Evolutionary conservation across 2,888 invertebrate species (phyloP).

Genomic region (Agonopterix arenella): DNA sequence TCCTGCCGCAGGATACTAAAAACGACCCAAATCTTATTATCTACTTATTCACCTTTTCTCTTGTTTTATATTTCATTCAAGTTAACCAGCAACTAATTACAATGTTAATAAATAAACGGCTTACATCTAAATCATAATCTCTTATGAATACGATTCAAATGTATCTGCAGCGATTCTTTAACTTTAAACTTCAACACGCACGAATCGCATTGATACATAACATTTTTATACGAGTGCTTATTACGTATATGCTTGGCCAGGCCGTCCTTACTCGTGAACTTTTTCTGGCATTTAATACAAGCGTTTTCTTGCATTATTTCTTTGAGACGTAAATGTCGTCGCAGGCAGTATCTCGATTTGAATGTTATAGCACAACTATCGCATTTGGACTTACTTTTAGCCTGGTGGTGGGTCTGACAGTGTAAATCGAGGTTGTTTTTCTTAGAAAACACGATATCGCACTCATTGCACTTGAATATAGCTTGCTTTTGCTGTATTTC

Average conservation of each 20-base stretch:
- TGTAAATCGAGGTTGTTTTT: constrained; percentile 54
- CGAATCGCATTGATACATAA: constrained; percentile 52
- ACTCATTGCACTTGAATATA: constrained; percentile 59
- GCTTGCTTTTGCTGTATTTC: constrained; percentile 52
- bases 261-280: constrained; percentile 50
- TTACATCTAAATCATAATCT: constrained; percentile 31
- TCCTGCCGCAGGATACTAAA: no score
- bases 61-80: no score
- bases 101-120: no score
- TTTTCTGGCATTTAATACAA: constrained; percentile 61
- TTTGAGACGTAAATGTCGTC: constrained; percentile 58
- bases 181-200: constrained; percentile 62
- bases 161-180: constrained; percentile 48
- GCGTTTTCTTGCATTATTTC: constrained; percentile 55
- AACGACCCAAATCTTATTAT: no score
- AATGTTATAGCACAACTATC: constrained; percentile 62
- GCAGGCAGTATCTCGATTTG: constrained; percentile 61
- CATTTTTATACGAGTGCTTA: constrained; percentile 58
- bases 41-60: no score
- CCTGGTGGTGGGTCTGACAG: constrained; percentile 55
- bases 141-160: constrained; percentile 57
- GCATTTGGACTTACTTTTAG: constrained; percentile 57
- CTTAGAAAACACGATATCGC: constrained; percentile 55
- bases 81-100: no score
- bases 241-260: constrained; percentile 52